Base-by-base conservation (phyloP, 2,113 vertebrate genomes). In the Mesitornis unicolor region DNA sequence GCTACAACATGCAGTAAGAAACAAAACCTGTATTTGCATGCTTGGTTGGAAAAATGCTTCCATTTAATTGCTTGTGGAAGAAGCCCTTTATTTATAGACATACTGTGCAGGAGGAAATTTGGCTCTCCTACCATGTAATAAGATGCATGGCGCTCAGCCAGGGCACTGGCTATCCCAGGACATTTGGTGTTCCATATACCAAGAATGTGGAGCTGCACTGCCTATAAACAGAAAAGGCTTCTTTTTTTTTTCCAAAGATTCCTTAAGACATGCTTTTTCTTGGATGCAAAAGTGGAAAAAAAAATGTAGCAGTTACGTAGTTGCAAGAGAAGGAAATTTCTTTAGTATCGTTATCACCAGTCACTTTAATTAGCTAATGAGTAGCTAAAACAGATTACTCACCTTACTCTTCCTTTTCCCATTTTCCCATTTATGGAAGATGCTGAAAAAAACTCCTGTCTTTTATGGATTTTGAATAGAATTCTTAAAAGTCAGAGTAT, bases 11-110 rank as follows among this genome's bases (percentile, higher is more conserved):
- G 47, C 36, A 85, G 43, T 43, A 84, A 84, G 83, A 85, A 96
- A 94, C 53, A 92, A 74, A 95, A 89, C 16, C 79, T 81, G 40
- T 53, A 95, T 95, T 97, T 97, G 94, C 89, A 79, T 80, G 43
- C 79, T n/a, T 95, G 90, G 71, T 95, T 43, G 91, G 96, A 96
- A 97, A 98, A 97, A 96, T 63, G 94, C 57, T 96, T 80, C 89
- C 86, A 81, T 96, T 93, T 94, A 96, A 98, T 94, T 97, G 89
- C 90, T 95, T 97, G 88, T 94, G 97, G 96, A 96, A n/a, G 81
- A 91, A 97, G 54, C 64, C 42, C 76, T 97, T 96, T 97, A 97
- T 97, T 97, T 97, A 97, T 97, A 98, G 97, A 93, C 91, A 84
- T 57, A 92, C 86, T 91, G 85, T 77, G 86, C 92, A 96, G 96